A percentile compares a stretch with the other conserved stretches of the same genome.
These are phyloP conservation scores for Allygus modestus DNA, from an alignment of 2,888 invertebrate species.

Conservation along the genomic window DNA sequence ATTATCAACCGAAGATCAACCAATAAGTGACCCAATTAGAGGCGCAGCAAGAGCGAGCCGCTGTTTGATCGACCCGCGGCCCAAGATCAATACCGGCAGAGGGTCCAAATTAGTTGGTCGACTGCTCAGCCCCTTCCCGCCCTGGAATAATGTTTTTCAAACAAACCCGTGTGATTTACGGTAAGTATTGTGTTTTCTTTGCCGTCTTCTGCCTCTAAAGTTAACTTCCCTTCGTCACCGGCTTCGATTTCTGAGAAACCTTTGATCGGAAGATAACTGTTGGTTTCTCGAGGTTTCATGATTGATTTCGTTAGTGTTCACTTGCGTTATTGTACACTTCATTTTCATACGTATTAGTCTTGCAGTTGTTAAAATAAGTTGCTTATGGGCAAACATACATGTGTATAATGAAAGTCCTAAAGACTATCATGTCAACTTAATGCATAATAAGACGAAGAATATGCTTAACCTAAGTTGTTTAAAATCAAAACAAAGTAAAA, in stretches of 20 bases:
- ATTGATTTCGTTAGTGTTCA: too few relatives aligned
- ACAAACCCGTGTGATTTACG: constrained; percentile 39
- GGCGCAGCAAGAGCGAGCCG: constrained; percentile 7
- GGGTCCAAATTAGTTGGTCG: constrained; percentile 47
- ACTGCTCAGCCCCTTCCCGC: constrained; percentile 21
- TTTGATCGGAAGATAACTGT: background rate
- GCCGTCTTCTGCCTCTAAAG: constrained; percentile 6
- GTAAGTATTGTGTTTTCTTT: constrained; percentile 49
- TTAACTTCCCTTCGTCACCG: background rate
- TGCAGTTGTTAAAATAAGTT: too few relatives aligned
- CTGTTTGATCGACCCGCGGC: constrained; percentile 31
- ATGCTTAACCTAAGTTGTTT: too few relatives aligned
- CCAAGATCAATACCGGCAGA: constrained; percentile 32
- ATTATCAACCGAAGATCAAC: constrained; percentile 8
- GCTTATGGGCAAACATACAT: too few relatives aligned
- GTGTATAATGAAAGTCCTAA: too few relatives aligned
- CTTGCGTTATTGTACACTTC: too few relatives aligned
- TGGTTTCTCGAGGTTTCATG: too few relatives aligned
- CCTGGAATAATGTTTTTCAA: constrained; percentile 55
- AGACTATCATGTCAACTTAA: too few relatives aligned
- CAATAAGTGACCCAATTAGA: constrained; percentile 17
- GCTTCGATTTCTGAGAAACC: background rate
- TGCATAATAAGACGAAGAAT: too few relatives aligned
- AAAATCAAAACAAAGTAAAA: too few relatives aligned
- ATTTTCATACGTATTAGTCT: too few relatives aligned